Evolutionary conservation across 53 echinoderm and acorn worm species (phyloP).

Genomic region (Holothuria leucospilota): DNA sequence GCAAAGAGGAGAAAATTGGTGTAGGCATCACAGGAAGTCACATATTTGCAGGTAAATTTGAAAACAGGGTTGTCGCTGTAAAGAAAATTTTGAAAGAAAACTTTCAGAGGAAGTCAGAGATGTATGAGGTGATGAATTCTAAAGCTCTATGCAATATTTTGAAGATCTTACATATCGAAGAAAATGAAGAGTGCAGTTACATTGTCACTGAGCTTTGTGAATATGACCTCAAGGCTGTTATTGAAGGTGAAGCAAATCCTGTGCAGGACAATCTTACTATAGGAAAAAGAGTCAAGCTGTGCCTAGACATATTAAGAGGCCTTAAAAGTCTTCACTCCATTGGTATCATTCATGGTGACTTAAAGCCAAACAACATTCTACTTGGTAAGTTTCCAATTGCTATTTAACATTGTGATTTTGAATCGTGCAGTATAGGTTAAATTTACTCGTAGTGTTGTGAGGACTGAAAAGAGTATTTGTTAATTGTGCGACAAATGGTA

Average conservation of each 20-base stretch:
- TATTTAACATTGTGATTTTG: too few species aligned
- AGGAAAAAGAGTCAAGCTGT: not conserved
- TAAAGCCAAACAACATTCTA: slow-evolving; percentile 16
- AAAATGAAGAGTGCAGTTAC: not conserved
- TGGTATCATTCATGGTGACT: slow-evolving; percentile 6
- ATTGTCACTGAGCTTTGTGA: slow-evolving; percentile 15
- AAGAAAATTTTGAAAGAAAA: not conserved
- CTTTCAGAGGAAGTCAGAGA: slow-evolving; percentile 13
- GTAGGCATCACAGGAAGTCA: not conserved
- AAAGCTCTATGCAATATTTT: not conserved
- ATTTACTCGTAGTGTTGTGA: too few species aligned
- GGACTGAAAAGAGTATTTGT: too few species aligned
- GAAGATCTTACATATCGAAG: slow-evolving; percentile 19
- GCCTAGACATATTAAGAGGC: slow-evolving; percentile 25
- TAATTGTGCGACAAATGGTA: too few species aligned
- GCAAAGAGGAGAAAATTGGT: too few species aligned
- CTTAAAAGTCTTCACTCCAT: not conserved
- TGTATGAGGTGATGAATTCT: slow-evolving; percentile 10
- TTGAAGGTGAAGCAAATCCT: not conserved
- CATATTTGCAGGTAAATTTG: not conserved
- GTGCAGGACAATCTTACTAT: not conserved
- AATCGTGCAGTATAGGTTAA: too few species aligned
- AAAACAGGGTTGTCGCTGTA: not conserved
- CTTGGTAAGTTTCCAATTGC: not conserved
- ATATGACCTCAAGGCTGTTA: not conserved